Evolutionary conservation across 64 coral and sea anemone genomes (phyloP).

Genomic region (Trachythela sp.): DNA sequence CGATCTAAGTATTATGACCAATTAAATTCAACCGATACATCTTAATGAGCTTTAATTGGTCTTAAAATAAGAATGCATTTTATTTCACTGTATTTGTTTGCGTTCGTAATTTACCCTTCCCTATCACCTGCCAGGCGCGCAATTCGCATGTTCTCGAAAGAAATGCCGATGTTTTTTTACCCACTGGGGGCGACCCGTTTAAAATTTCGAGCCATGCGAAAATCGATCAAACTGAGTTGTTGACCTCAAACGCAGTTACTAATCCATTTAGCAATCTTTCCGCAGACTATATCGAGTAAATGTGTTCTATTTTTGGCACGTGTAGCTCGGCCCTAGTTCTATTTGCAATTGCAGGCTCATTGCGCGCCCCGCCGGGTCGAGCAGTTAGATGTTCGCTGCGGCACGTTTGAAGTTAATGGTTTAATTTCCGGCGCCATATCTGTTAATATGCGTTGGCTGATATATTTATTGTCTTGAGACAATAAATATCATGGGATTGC

Average conservation of each 20-base stretch:
- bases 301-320: not conserved
- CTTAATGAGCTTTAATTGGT: conserved; percentile 7
- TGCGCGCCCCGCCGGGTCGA: not conserved
- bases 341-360: not conserved
- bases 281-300: not conserved
- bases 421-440: conserved; percentile 9
- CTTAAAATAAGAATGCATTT: conserved; percentile 19
- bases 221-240: not conserved
- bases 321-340: not conserved
- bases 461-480: conserved; percentile 1
- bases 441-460: conserved; percentile 24
- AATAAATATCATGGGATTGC: not conserved
- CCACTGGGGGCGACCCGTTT: not conserved
- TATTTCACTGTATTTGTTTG: not conserved
- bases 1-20: conserved; percentile 4
- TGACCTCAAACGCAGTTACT: conserved; percentile 4
- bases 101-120: not conserved
- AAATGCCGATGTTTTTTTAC: conserved; percentile 11
- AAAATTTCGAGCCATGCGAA: not conserved
- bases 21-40: not conserved
- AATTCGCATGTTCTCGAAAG: conserved; percentile 6
- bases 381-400: not conserved
- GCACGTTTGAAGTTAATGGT: conserved; percentile 16
- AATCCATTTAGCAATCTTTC: conserved; percentile 6
- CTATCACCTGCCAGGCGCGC: not conserved